Evolutionary conservation across 1,140 invertebrate species (phyloP).

Genomic region (Aradophagus sp.): DNA sequence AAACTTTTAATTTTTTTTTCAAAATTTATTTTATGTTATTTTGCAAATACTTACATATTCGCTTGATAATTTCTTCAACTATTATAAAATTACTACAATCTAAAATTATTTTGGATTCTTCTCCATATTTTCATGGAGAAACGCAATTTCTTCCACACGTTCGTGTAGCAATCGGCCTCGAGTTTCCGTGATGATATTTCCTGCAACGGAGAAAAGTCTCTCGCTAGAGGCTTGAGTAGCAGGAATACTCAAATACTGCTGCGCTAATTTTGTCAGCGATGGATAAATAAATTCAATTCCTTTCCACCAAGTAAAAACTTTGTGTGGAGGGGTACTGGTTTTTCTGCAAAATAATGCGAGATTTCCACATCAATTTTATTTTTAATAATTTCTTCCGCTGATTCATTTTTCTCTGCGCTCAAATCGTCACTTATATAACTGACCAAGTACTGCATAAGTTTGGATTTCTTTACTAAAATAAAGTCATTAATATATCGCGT

Average conservation of each 20-base stretch:
- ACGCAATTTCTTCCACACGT: slow-evolving; percentile 19
- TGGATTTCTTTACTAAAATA: no score
- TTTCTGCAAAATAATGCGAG: neutral
- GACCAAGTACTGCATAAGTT: no score
- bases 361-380: neutral
- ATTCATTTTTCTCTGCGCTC: no score
- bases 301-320: neutral
- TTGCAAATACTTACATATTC: no score
- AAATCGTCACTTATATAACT: no score
- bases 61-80: no score
- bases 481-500: no score
- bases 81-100: no score
- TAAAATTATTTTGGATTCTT: no score
- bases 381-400: neutral
- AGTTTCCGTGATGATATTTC: slow-evolving; percentile 15
- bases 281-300: neutral
- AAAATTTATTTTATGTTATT: no score
- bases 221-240: slow-evolving; percentile 23
- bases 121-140: slow-evolving; percentile 14
- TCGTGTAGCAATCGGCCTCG: neutral
- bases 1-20: no score
- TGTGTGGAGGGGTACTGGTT: neutral
- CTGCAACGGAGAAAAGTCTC: slow-evolving; percentile 13
- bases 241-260: slow-evolving; percentile 12
- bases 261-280: neutral